phyloP scores from a whole-genome alignment of 2,113 vertebrate genomes.

The Ursus arctos region DNA sequence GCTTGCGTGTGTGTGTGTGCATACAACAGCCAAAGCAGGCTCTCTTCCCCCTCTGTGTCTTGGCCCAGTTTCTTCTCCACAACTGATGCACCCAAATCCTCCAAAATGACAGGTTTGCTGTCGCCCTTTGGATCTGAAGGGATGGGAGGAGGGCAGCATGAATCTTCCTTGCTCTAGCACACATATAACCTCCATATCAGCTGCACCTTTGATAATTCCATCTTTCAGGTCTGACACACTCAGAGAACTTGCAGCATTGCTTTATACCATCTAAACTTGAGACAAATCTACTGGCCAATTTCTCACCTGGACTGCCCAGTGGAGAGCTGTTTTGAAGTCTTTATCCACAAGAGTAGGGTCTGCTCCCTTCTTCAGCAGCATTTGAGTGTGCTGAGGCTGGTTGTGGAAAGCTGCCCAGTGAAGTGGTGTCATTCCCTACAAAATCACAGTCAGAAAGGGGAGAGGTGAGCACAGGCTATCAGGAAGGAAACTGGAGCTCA shows the following conservation, averaged over 20 bases:
- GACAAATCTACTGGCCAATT: background rate
- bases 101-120: background rate
- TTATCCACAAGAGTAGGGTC: conserved; percentile 94
- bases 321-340: conserved; percentile 94
- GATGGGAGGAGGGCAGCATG: background rate
- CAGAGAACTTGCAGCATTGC: background rate
- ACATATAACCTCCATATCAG: background rate
- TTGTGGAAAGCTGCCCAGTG: conserved; percentile 96
- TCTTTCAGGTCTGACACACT: background rate
- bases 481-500: background rate
- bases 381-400: conserved; percentile 91
- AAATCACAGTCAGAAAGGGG: conserved; percentile 58
- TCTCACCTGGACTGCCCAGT: conserved; percentile 95
- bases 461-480: conserved; percentile 7
- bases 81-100: background rate
- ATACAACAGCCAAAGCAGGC: background rate
- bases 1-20: background rate
- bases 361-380: conserved; percentile 92
- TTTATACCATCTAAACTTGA: background rate
- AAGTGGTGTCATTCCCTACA: conserved; percentile 95
- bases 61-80: background rate
- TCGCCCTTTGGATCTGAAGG: background rate
- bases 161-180: background rate
- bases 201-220: background rate
- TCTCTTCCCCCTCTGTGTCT: too few species aligned